phyloP scores from a whole-genome alignment of 2,113 vertebrate genomes.

The Helogale parvula region DNA sequence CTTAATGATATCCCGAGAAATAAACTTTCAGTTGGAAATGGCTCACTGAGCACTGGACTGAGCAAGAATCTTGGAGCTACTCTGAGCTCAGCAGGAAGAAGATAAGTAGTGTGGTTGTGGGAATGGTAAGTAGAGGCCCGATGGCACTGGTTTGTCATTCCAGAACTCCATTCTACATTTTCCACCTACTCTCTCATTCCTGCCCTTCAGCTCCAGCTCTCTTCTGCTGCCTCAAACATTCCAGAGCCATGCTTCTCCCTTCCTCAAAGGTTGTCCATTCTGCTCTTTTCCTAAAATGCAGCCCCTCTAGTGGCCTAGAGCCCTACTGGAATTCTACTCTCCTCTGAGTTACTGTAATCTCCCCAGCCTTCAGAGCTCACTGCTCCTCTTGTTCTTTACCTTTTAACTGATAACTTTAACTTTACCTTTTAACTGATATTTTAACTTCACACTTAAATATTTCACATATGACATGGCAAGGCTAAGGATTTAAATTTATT shows the following conservation, averaged over 20 bases:
- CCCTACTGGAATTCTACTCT: not conserved
- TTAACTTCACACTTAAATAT: not conserved
- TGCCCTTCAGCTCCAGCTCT: not conserved
- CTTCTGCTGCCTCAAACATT: not conserved
- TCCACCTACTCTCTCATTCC: not conserved
- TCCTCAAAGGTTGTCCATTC: not conserved
- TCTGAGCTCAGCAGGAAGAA: too few species aligned
- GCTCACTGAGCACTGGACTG: not conserved
- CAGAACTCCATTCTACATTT: not conserved
- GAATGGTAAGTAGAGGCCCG: not conserved
- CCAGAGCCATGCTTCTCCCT: not conserved
- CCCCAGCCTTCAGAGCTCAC: not conserved
- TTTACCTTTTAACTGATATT: too few species aligned
- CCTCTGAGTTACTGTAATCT: not conserved
- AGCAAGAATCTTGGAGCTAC: not conserved
- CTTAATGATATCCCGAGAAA: not conserved
- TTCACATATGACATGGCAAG: not conserved
- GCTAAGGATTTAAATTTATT: slow-evolving; percentile 21
- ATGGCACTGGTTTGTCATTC: fast-evolving
- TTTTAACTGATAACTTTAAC: not conserved
- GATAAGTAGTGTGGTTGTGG: fast-evolving
- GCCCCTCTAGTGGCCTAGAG: too few species aligned
- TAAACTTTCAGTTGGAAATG: not conserved
- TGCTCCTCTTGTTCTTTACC: not conserved
- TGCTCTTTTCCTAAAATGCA: not conserved